Percentiles rank a stretch among this genome's conserved stretches.
phyloP scores from a whole-genome alignment of 2,113 vertebrate genomes.

The Lophius piscatorius region DNA sequence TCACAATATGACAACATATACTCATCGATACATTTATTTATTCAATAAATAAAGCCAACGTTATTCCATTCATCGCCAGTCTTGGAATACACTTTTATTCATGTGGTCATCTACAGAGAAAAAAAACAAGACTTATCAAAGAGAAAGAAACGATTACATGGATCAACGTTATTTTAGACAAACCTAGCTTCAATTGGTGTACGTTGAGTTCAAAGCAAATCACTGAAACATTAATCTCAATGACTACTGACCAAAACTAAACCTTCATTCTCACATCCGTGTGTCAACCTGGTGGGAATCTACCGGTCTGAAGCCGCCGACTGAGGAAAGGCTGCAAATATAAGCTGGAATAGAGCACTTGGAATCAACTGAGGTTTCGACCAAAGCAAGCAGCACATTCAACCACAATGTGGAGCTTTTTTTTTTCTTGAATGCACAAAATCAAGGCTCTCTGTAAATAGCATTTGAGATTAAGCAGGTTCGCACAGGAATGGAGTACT shows the following conservation, averaged over 20 bases:
- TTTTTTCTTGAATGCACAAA: background rate
- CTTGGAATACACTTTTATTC: slow-evolving; percentile 67
- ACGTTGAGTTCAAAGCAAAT: slow-evolving; percentile 54
- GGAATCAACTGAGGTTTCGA: slow-evolving; percentile 1
- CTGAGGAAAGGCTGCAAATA: background rate
- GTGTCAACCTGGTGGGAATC: no score
- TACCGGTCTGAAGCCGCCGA: slow-evolving; percentile 7
- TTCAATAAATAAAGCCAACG: slow-evolving; percentile 66
- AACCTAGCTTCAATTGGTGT: slow-evolving; percentile 50
- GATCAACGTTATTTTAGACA: slow-evolving; percentile 47
- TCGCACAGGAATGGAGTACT: slow-evolving; percentile 45
- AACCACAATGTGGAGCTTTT: background rate
- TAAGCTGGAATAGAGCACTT: slow-evolving; percentile 10
- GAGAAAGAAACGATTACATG: slow-evolving; percentile 29
- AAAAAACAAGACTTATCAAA: slow-evolving; percentile 36
- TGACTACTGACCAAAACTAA: no score
- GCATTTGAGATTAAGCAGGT: slow-evolving; percentile 10
- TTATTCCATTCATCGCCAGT: slow-evolving; percentile 55
- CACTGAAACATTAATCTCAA: no score
- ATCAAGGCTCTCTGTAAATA: slow-evolving; percentile 18
- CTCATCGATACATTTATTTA: slow-evolving; percentile 63
- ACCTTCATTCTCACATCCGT: no score
- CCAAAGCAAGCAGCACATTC: slow-evolving; percentile 19
- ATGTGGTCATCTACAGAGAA: slow-evolving; percentile 61
- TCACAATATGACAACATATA: background rate